A percentile compares a stretch with the other conserved stretches of the same genome.
Conservation (phyloP, 2,888 invertebrate genomes). For the Volucella inanis region DNA sequence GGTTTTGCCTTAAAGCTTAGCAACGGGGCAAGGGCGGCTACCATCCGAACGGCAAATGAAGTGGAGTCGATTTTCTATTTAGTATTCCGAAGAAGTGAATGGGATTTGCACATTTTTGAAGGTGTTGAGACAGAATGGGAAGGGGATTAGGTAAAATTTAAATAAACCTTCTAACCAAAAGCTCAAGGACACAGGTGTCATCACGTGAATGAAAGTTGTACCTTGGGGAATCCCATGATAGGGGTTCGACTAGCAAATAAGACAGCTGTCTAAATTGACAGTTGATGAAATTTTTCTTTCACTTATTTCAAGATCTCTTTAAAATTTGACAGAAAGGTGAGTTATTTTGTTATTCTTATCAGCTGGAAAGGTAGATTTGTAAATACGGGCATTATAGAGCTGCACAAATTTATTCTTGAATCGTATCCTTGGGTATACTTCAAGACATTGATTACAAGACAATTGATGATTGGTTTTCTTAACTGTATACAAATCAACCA, state of each 20-base stretch:
- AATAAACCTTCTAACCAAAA: conserved; percentile 5
- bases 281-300: conserved; percentile 1
- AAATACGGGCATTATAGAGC: no score
- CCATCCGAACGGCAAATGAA: conserved; percentile 12
- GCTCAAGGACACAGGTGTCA: conserved; percentile 24
- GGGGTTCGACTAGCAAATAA: not conserved
- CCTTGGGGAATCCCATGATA: not conserved
- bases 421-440: no score
- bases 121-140: no score
- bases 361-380: no score
- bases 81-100: conserved; percentile 15
- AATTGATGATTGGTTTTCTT: no score
- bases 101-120: not conserved
- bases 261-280: conserved; percentile 10
- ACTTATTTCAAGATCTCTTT: no score
- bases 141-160: not conserved
- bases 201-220: not conserved
- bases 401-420: no score
- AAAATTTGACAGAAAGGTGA: no score
- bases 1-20: conserved; percentile 38
- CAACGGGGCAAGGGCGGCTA: not conserved
- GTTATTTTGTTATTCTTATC: no score
- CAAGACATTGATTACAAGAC: no score
- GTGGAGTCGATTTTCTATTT: conserved; percentile 45
- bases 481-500: no score